A percentile compares a stretch with the other conserved stretches of the same genome.
phyloP scores from a whole-genome alignment of 2,797 vertebrate genomes.

The Sparidentex hasta region DNA sequence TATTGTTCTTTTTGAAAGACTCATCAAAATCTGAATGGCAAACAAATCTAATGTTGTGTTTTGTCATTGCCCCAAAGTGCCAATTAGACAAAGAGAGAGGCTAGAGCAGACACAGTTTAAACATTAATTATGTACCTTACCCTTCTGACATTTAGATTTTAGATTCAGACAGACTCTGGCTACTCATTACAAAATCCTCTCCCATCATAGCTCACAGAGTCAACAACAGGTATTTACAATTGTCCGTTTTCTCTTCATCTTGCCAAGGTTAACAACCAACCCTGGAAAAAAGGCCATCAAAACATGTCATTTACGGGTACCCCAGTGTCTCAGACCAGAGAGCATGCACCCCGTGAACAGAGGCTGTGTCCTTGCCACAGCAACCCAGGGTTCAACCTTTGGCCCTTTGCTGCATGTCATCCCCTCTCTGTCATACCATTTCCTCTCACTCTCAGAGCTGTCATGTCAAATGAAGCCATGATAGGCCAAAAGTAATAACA shows the following conservation, averaged over 20 bases:
- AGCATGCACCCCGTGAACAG: too few relatives aligned
- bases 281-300: slow-evolving; percentile 1
- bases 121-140: slow-evolving; percentile 46
- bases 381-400: too few relatives aligned
- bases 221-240: slow-evolving; percentile 20
- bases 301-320: background rate
- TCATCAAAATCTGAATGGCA: too few relatives aligned
- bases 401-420: too few relatives aligned
- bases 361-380: too few relatives aligned
- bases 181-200: slow-evolving; percentile 52
- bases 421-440: too few relatives aligned
- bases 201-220: slow-evolving; percentile 18
- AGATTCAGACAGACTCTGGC: slow-evolving; percentile 35
- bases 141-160: slow-evolving; percentile 1
- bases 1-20: too few relatives aligned
- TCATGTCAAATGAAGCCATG: too few relatives aligned
- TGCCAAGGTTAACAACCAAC: background rate
- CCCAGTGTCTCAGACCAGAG: too few relatives aligned
- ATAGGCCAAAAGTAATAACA: too few relatives aligned
- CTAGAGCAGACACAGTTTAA: slow-evolving; percentile 24
- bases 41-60: background rate
- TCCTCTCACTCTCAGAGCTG: too few relatives aligned
- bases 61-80: background rate
- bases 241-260: background rate
- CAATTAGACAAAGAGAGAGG: background rate